phyloP scores from a whole-genome alignment of 2,113 vertebrate genomes.

The Mustela lutreola region DNA sequence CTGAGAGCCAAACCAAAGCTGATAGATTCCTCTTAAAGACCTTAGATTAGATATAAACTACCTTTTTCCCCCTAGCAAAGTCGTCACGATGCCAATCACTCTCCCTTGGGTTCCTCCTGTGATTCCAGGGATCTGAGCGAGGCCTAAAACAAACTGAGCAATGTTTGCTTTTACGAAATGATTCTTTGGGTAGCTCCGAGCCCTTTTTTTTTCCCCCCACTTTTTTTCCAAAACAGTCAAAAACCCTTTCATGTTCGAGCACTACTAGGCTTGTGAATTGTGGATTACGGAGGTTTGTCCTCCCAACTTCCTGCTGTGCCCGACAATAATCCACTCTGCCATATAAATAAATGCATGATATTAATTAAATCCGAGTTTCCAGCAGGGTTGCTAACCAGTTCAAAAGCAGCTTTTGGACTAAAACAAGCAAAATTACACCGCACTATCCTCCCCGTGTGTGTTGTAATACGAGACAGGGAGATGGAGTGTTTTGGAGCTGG shows the following conservation, averaged over 20 bases:
- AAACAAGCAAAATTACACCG: background rate
- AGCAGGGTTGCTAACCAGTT: background rate
- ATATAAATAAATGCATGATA: background rate
- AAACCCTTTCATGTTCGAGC: background rate
- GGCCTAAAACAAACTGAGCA: background rate
- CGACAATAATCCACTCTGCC: conserved; percentile 12
- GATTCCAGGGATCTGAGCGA: conserved; percentile 15
- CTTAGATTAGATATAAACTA: conserved; percentile 73
- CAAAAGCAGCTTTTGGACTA: background rate
- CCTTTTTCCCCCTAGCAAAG: conserved; percentile 66
- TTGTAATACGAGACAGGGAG: background rate
- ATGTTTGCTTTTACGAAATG: background rate
- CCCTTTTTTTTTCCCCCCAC: rapidly evolving
- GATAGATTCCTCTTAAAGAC: conserved; percentile 84
- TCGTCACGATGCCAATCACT: conserved; percentile 68
- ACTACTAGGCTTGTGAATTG: background rate
- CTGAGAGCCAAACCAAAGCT: conserved; percentile 81
- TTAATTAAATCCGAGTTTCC: background rate
- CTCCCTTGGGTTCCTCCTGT: background rate
- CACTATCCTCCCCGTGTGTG: background rate
- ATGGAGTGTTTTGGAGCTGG: background rate
- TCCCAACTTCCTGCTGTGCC: no score
- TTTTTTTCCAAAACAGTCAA: background rate
- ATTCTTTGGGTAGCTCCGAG: background rate
- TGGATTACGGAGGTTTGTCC: background rate